Conservation (phyloP, 1,140 invertebrate species). For the Tigriopus japonicus region DNA sequence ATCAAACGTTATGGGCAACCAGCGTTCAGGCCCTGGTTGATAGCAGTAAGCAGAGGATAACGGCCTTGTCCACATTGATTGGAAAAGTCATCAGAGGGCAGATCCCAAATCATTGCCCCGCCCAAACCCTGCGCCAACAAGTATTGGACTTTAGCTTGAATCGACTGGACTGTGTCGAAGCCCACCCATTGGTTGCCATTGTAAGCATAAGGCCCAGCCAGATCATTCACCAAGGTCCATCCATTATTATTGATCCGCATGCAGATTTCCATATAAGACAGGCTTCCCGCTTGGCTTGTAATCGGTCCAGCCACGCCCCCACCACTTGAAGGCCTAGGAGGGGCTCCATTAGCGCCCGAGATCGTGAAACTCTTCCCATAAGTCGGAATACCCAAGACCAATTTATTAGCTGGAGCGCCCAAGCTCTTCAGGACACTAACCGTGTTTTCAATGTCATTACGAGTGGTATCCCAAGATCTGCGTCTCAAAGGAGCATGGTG, state of each 20-base stretch:
- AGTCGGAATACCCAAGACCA: slow-evolving; percentile 81
- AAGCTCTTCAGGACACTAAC: slow-evolving; percentile 67
- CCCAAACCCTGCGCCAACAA: slow-evolving; percentile 64
- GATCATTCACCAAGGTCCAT: slow-evolving; percentile 59
- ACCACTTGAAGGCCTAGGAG: slow-evolving; percentile 54
- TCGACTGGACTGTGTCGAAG: slow-evolving; percentile 73
- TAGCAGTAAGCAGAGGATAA: neutral
- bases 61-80: neutral
- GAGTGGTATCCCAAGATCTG: neutral
- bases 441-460: slow-evolving; percentile 51
- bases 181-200: slow-evolving; percentile 83
- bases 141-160: slow-evolving; percentile 51
- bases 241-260: slow-evolving; percentile 25
- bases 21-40: neutral
- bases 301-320: slow-evolving; percentile 67
- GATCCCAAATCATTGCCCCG: slow-evolving; percentile 82
- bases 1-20: too few species aligned
- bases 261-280: slow-evolving; percentile 73
- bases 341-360: slow-evolving; percentile 50
- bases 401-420: slow-evolving; percentile 58
- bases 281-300: slow-evolving; percentile 71
- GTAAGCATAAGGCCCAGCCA: slow-evolving; percentile 66
- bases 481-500: neutral
- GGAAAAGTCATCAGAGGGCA: slow-evolving; percentile 82
- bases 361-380: slow-evolving; percentile 72